Conservation (phyloP, 1,140 invertebrate species). For the Drosophila melanica region DNA sequence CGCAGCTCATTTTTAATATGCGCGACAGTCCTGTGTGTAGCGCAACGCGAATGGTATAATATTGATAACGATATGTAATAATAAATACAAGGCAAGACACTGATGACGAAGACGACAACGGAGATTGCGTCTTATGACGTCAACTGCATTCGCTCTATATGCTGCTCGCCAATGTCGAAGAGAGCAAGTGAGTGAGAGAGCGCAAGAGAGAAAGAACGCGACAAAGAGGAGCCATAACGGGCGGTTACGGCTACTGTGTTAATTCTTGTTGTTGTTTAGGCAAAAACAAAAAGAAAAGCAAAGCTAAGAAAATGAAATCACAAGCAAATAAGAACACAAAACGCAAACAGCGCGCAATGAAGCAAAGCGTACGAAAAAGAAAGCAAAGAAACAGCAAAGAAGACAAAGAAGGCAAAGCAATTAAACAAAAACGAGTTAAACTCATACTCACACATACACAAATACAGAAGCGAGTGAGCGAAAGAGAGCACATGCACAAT, state of each 20-base stretch:
- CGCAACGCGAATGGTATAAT: conserved; percentile 42
- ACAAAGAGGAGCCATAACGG: conserved; percentile 55
- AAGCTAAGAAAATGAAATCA: conserved; percentile 58
- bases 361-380: conserved; percentile 24
- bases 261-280: conserved; percentile 27
- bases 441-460: conserved; percentile 41
- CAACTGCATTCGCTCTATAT: conserved; percentile 8
- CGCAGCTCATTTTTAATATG: conserved; percentile 22
- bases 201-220: conserved; percentile 6
- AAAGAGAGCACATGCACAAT: conserved; percentile 52
- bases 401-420: conserved; percentile 39
- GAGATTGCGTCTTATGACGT: conserved; percentile 11
- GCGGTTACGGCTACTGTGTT: conserved; percentile 27
- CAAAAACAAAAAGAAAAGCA: conserved; percentile 20
- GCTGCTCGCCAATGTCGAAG: background rate
- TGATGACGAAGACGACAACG: conserved; percentile 48
- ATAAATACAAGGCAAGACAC: conserved; percentile 33
- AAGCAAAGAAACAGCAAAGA: conserved; percentile 42
- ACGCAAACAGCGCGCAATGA: conserved; percentile 31
- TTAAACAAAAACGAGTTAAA: conserved; percentile 72
- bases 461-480: background rate
- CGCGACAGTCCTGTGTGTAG: conserved; percentile 12
- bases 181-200: background rate
- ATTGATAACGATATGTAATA: conserved; percentile 65
- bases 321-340: conserved; percentile 68